Evolutionary conservation across 2,888 invertebrate species (phyloP).

Genomic region (Tetragonula carbonaria): DNA sequence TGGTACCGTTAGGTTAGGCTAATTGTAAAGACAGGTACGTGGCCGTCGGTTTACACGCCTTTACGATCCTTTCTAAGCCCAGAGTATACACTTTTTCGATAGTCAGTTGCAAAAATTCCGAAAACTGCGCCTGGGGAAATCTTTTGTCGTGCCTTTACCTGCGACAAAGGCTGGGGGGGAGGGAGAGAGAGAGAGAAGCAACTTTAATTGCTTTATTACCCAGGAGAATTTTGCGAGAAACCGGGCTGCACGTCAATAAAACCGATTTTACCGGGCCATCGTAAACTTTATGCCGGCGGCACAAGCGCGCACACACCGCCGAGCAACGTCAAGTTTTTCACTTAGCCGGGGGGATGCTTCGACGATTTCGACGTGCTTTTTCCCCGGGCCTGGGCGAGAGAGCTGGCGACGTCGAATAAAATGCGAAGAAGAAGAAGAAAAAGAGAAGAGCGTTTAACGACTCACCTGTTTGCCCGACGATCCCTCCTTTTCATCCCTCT

Average conservation of each 20-base stretch:
- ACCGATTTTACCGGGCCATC: constrained; percentile 67
- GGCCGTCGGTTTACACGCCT: constrained; percentile 19
- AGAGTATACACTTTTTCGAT: constrained; percentile 5
- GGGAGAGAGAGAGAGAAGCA: too few species aligned
- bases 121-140: constrained; percentile 29
- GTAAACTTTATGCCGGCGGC: constrained; percentile 69
- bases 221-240: constrained; percentile 64
- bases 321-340: constrained; percentile 32
- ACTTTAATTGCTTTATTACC: constrained; percentile 77
- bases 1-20: constrained; percentile 47
- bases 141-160: neutral
- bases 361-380: constrained; percentile 18
- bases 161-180: neutral
- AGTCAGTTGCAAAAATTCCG: constrained; percentile 29
- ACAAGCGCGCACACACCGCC: neutral
- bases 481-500: neutral
- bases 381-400: neutral
- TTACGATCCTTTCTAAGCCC: constrained; percentile 27
- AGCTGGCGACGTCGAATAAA: neutral
- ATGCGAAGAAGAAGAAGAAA: neutral
- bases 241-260: constrained; percentile 64
- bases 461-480: constrained; percentile 26
- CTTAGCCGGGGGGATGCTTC: constrained; percentile 12
- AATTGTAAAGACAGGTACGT: constrained; percentile 4
- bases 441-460: constrained; percentile 14